phyloP scores from a whole-genome alignment of 2,888 invertebrate genomes.

The Bugulina stolonifera region DNA sequence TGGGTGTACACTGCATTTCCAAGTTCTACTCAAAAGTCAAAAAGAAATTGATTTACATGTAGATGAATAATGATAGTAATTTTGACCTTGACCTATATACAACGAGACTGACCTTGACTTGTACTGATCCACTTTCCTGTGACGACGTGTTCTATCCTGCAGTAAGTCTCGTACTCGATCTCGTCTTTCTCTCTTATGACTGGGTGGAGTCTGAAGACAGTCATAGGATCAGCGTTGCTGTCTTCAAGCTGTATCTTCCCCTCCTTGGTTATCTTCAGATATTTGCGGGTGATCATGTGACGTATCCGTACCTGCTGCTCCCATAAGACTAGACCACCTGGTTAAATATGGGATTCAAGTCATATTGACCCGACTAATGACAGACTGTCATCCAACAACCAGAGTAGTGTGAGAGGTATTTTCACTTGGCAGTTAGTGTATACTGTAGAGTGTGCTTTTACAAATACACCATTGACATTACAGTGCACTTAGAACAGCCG shows the following conservation, averaged over 20 bases:
- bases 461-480: too few species aligned
- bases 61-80: too few species aligned
- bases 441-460: too few species aligned
- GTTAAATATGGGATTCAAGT: constrained; percentile 3
- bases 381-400: too few species aligned
- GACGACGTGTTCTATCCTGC: constrained; percentile 48
- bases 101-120: constrained; percentile 11
- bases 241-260: constrained; percentile 38
- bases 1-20: too few species aligned
- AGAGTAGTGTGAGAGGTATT: too few species aligned
- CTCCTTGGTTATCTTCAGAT: constrained; percentile 38
- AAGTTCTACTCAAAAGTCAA: too few species aligned
- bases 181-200: constrained; percentile 46
- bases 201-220: constrained; percentile 48
- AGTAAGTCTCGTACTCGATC: constrained; percentile 42
- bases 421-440: too few species aligned
- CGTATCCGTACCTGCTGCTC: constrained; percentile 47
- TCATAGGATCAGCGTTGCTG: constrained; percentile 41
- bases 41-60: too few species aligned
- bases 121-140: constrained; percentile 45
- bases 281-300: constrained; percentile 47
- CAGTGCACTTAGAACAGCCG: too few species aligned
- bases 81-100: too few species aligned
- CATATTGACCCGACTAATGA: too few species aligned
- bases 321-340: constrained; percentile 47